Evolutionary conservation across 2,888 invertebrate species (phyloP).

Genomic region (Lottia gigantea): DNA sequence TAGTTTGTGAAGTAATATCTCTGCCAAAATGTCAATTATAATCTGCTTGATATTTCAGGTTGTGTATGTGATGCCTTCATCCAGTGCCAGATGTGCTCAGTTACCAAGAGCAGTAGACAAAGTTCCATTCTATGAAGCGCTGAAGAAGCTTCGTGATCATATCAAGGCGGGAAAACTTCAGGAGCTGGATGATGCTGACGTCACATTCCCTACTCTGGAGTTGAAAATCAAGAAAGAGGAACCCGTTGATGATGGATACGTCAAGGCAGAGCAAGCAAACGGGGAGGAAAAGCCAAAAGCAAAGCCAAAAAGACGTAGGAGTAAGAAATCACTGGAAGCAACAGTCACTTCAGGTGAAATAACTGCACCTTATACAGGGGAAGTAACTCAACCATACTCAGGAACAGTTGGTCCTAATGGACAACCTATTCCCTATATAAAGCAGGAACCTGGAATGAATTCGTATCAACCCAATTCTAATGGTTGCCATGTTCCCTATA

Average conservation of each 20-base stretch:
- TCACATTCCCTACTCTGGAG: slow-evolving; percentile 64
- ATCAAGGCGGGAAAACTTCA: slow-evolving; percentile 78
- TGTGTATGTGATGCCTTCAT: slow-evolving; percentile 99
- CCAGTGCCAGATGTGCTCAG: slow-evolving; percentile 96
- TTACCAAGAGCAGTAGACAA: slow-evolving; percentile 97
- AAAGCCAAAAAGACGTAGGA: background rate
- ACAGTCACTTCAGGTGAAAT: slow-evolving; percentile 1
- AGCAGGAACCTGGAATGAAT: slow-evolving; percentile 28
- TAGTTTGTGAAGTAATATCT: no score
- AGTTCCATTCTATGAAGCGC: slow-evolving; percentile 95
- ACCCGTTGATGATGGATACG: slow-evolving; percentile 27
- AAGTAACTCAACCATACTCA: background rate
- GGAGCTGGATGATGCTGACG: slow-evolving; percentile 59
- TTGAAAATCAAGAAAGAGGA: slow-evolving; percentile 52
- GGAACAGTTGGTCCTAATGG: background rate
- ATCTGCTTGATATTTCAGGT: no score
- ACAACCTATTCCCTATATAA: slow-evolving; percentile 19
- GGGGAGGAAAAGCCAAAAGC: background rate
- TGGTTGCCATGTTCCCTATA: slow-evolving; percentile 12
- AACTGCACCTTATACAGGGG: background rate
- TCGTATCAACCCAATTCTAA: background rate
- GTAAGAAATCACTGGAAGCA: slow-evolving; percentile 1
- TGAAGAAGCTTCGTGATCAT: slow-evolving; percentile 95
- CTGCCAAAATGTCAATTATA: slow-evolving; percentile 25
- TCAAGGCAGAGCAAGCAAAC: background rate